phyloP scores from a whole-genome alignment of 2,797 vertebrate genomes.

The Centroberyx gerrardi region DNA sequence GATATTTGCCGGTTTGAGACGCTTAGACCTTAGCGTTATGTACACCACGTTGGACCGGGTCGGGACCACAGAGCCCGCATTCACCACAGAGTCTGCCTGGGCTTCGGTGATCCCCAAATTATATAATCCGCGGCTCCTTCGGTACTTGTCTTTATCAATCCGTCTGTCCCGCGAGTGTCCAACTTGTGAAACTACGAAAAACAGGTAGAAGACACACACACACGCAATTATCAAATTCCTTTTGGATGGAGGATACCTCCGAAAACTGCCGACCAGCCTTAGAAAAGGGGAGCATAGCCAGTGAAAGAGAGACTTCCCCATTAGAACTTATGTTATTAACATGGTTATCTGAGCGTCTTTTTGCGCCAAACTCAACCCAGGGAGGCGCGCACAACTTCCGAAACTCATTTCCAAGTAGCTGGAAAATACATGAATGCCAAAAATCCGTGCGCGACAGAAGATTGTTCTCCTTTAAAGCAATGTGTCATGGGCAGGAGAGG shows the following conservation, averaged over 20 bases:
- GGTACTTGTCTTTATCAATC: slow-evolving; percentile 49
- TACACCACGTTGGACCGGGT: slow-evolving; percentile 94
- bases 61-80: slow-evolving; percentile 57
- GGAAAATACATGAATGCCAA: neutral
- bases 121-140: slow-evolving; percentile 56
- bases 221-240: slow-evolving; percentile 85
- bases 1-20: slow-evolving; percentile 91
- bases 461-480: neutral
- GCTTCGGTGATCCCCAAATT: slow-evolving; percentile 30
- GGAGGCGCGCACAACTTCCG: slow-evolving; percentile 83
- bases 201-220: slow-evolving; percentile 88
- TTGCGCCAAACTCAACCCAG: slow-evolving; percentile 50
- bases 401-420: slow-evolving; percentile 45
- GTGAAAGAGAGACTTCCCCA: slow-evolving; percentile 86
- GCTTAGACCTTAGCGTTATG: slow-evolving; percentile 92
- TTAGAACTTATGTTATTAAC: slow-evolving; percentile 75
- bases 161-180: slow-evolving; percentile 77
- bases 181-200: slow-evolving; percentile 89
- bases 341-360: slow-evolving; percentile 81
- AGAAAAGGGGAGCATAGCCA: slow-evolving; percentile 78
- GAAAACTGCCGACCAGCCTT: slow-evolving; percentile 79
- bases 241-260: slow-evolving; percentile 86
- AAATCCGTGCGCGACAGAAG: neutral
- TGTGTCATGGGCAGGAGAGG: neutral
- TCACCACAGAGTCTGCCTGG: slow-evolving; percentile 6